phyloP scores from a whole-genome alignment of 2,113 vertebrate genomes.

The Colius striatus region DNA sequence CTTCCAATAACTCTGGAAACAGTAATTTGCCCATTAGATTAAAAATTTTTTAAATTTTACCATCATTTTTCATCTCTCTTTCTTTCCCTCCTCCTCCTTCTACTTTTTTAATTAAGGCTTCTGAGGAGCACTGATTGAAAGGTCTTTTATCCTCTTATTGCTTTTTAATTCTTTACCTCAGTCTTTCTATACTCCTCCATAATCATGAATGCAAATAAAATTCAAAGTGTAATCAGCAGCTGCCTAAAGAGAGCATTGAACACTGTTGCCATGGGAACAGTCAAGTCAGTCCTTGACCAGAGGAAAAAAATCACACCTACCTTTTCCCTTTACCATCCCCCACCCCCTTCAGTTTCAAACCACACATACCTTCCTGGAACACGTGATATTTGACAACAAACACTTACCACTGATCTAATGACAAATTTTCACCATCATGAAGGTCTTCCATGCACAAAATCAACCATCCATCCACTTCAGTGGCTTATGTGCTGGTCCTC shows the following conservation, averaged over 20 bases:
- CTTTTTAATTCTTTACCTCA: slow-evolving; percentile 72
- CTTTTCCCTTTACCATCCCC: background rate
- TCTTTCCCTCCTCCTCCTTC: background rate
- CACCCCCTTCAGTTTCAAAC: background rate
- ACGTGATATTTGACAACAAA: background rate
- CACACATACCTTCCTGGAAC: background rate
- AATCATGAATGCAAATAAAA: slow-evolving; percentile 84
- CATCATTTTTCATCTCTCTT: background rate
- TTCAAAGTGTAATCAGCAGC: slow-evolving; percentile 80
- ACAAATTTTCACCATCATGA: background rate
- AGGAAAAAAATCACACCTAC: slow-evolving; percentile 52
- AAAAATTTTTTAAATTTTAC: slow-evolving; percentile 61
- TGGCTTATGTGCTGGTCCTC: background rate
- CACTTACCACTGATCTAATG: background rate
- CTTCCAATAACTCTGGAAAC: slow-evolving; percentile 18
- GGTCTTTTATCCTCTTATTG: slow-evolving; percentile 76
- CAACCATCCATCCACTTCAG: background rate
- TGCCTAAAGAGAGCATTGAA: slow-evolving; percentile 68
- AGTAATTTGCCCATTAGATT: slow-evolving; percentile 50
- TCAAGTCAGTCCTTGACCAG: slow-evolving; percentile 77
- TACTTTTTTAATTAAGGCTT: slow-evolving; percentile 78
- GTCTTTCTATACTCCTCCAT: slow-evolving; percentile 75
- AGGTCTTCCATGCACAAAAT: background rate
- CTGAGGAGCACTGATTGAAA: slow-evolving; percentile 75
- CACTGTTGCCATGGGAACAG: slow-evolving; percentile 78